These are phyloP conservation scores for Tetragnatha versicolor DNA, from an alignment of 1,140 invertebrate genomes.

Conservation along the genomic window DNA sequence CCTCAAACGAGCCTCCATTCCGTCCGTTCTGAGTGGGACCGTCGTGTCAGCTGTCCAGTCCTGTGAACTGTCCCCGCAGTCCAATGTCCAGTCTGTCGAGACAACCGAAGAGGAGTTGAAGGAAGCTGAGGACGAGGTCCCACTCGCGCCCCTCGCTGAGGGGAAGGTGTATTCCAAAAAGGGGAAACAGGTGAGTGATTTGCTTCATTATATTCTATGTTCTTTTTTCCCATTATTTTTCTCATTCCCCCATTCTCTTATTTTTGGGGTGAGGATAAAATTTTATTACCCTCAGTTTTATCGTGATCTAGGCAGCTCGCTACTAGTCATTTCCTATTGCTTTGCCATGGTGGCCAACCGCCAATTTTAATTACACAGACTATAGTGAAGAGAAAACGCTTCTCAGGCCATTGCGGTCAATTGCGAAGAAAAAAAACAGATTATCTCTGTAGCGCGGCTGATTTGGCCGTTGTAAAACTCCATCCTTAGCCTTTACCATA, in stretches of 20 bases:
- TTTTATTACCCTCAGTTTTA: no score
- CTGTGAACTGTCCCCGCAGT: not conserved
- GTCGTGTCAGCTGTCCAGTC: not conserved
- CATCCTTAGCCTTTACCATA: no score
- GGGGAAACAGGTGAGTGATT: constrained; percentile 74
- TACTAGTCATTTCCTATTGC: no score
- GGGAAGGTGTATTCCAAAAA: constrained; percentile 78
- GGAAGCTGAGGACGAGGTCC: not conserved
- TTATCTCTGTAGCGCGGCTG: no score
- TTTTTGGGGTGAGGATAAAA: no score
- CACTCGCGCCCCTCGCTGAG: constrained; percentile 70
- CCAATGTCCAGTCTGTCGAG: not conserved
- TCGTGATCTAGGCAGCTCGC: no score
- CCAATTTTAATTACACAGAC: no score
- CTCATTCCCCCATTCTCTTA: not conserved
- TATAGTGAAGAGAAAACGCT: no score
- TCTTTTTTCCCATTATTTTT: not conserved
- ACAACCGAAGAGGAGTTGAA: not conserved
- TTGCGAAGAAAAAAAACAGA: no score
- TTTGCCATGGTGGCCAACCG: no score
- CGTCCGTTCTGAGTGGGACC: not conserved
- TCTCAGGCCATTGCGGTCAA: no score
- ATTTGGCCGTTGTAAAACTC: no score
- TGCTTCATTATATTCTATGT: not conserved
- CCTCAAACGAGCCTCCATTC: not conserved